Evolutionary conservation across 2,888 invertebrate species (phyloP), one percentile per base, ranked within the genome.

Genomic region (Scaptomyza polygonia): DNA sequence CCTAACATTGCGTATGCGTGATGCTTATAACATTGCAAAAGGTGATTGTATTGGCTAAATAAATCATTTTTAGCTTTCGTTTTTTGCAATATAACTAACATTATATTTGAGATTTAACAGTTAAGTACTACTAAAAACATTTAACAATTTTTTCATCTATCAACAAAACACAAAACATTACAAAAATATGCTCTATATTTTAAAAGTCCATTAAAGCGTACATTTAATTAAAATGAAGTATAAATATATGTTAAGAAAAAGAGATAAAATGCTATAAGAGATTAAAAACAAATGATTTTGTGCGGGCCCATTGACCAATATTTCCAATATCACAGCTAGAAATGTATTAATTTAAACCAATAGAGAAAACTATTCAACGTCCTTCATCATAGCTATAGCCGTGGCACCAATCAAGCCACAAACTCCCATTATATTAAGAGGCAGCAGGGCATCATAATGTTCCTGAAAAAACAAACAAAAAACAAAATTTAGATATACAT

Each of bases 361-460:
- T 49, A 49, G 34, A 58, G 18, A 32, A 32, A 11, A 36, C 59
- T 78, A 69, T 57, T 79, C 62, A 47, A 88, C 85, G 70, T 91
- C 89, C 43, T 93, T 93, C 81, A 94, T 92, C 64, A 94, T 88
- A 32, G 93, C 88, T 14, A 93, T 90, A 18, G 93, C 90, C 25
- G 92, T 72, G 18, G 93, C 93, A 40, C 93, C 93, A 54, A 93
- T 75, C 8, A 93, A 76, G 1, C 93, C 93, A 44, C 92, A 90
- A 27, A 91, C 89, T 5, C 93, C 93, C 89, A 93, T 92, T 18
- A 93, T 89, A 40, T 92, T 91, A 88, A 93, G 91, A 1, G 93
- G 93, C 67, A 93, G 79, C 40, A 92, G 84, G 25, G 90, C 87
- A 72, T 93, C 91, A 67, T 92, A 88, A 16, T 90, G 89, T 58